phyloP scores from a whole-genome alignment of 2,888 invertebrate species.

The Agrotis segetum region DNA sequence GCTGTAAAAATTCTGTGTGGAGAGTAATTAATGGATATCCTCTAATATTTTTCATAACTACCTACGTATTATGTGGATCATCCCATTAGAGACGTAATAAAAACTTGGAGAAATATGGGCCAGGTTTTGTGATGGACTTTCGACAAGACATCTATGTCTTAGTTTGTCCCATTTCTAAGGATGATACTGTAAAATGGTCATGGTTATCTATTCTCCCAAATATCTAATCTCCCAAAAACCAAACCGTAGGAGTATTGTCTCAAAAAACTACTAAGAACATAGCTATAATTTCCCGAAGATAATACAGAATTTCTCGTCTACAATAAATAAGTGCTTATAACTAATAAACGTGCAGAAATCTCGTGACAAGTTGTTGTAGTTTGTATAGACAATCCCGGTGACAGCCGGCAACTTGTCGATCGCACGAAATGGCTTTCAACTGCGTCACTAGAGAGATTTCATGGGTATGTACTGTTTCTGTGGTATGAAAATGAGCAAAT shows the following conservation, averaged over 20 bases:
- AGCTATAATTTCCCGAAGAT: neutral
- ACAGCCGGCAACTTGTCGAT: conserved; percentile 28
- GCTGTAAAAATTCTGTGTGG: neutral
- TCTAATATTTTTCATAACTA: too few relatives aligned
- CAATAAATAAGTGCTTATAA: conserved; percentile 2
- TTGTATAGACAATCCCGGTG: conserved; percentile 35
- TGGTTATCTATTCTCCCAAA: too few relatives aligned
- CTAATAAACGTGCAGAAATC: conserved; percentile 16
- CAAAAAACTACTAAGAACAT: neutral
- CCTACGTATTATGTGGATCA: too few relatives aligned
- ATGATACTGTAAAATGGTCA: too few relatives aligned
- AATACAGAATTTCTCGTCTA: neutral
- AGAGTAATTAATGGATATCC: too few relatives aligned
- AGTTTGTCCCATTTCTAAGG: too few relatives aligned
- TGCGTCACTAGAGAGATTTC: conserved; percentile 23
- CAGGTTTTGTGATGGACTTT: too few relatives aligned
- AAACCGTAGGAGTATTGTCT: neutral
- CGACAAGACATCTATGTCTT: too few relatives aligned
- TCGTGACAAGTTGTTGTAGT: conserved; percentile 36
- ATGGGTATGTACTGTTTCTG: neutral
- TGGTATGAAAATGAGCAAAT: neutral
- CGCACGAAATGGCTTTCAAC: conserved; percentile 33
- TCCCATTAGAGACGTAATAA: too few relatives aligned
- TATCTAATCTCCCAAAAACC: too few relatives aligned
- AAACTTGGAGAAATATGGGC: too few relatives aligned